A percentile compares a stretch with the other conserved stretches of the same genome.
Conservation (phyloP, 2,113 vertebrate species). For the Perognathus longimembris region DNA sequence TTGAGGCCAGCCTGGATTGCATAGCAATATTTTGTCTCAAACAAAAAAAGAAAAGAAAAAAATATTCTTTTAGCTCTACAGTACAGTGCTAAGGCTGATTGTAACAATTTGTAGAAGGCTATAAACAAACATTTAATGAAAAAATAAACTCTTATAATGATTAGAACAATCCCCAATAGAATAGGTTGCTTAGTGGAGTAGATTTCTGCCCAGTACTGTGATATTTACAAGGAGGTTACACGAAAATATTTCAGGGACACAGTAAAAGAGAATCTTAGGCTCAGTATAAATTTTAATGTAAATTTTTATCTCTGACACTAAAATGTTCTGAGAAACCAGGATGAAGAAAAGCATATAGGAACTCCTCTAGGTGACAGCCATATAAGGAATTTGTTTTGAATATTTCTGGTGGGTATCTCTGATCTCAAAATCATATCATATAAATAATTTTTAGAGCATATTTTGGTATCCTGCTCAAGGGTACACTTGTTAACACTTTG, state of each 20-base stretch:
- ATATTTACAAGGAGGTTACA: not conserved
- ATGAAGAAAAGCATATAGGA: constrained; percentile 28
- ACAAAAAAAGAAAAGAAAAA: not conserved
- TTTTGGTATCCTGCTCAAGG: not conserved
- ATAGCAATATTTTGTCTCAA: not conserved
- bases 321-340: constrained; percentile 6
- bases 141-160: not conserved
- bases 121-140: constrained; percentile 5
- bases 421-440: not conserved
- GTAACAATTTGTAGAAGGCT: not conserved
- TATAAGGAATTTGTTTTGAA: constrained; percentile 28
- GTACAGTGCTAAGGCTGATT: not conserved
- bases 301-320: constrained; percentile 31
- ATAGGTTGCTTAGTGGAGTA: not conserved
- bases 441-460: not conserved
- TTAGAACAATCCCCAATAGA: not conserved
- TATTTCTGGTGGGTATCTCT: constrained; percentile 21
- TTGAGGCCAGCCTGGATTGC: not conserved
- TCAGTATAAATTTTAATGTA: constrained; percentile 3
- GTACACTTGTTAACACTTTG: constrained; percentile 37
- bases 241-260: not conserved
- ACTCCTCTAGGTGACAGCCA: not conserved
- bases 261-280: not conserved
- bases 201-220: not conserved
- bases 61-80: not conserved